phyloP scores from a whole-genome alignment of 2,797 vertebrate genomes.

The Gobionotothen gibberifrons region DNA sequence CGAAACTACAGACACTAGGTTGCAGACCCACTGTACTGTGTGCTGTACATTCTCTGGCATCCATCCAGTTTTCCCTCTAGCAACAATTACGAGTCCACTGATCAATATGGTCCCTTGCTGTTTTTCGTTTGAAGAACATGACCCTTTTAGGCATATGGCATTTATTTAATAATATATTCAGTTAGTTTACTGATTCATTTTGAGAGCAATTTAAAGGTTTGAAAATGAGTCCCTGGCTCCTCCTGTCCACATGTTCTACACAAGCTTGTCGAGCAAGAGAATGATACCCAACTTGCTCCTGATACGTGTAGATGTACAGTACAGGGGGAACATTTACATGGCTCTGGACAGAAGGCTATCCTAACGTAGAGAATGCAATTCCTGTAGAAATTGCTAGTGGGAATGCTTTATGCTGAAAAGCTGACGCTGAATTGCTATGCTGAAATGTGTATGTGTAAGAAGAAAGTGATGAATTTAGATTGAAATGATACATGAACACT shows the following conservation, averaged over 20 bases:
- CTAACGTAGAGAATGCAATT: no score
- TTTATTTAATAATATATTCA: neutral
- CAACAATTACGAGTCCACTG: constrained; percentile 37
- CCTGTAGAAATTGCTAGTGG: no score
- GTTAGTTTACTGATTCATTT: neutral
- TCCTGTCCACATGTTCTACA: neutral
- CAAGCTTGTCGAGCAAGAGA: neutral
- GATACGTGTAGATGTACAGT: neutral
- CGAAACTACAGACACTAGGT: constrained; percentile 23
- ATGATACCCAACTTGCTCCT: neutral
- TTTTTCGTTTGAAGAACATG: constrained; percentile 20
- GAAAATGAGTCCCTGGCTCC: neutral
- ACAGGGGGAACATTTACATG: neutral
- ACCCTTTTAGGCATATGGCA: neutral
- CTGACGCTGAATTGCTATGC: no score
- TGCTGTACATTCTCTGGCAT: constrained; percentile 21
- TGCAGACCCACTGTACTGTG: constrained; percentile 1
- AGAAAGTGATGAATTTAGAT: no score
- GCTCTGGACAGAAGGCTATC: neutral
- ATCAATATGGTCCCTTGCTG: constrained; percentile 37
- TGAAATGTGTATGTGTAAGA: no score
- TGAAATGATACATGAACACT: no score
- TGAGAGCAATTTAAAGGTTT: neutral
- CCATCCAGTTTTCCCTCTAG: constrained; percentile 40
- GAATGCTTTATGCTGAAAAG: no score